Percentiles rank a stretch among this genome's conserved stretches.
These are phyloP conservation scores for Noctua fimbriata DNA, from an alignment of 2,888 invertebrate genomes.

Conservation along the genomic window DNA sequence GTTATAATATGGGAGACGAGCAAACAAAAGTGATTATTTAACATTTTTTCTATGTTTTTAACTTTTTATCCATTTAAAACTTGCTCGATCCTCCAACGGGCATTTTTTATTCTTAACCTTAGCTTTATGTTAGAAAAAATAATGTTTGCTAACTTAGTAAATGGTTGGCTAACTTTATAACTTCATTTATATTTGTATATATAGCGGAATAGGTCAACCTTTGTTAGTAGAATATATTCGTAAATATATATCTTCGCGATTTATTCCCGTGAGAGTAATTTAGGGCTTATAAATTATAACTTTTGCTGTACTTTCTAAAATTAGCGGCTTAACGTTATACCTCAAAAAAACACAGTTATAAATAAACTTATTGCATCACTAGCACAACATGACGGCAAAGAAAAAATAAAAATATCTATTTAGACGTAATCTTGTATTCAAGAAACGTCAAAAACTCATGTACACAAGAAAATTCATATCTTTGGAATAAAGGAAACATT, in stretches of 20 bases:
- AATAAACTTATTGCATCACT: not conserved
- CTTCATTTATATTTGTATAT: constrained; percentile 51
- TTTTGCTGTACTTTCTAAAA: constrained; percentile 15
- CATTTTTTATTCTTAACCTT: constrained; percentile 56
- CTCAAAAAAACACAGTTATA: not conserved
- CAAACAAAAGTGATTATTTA: constrained; percentile 21
- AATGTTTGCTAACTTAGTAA: constrained; percentile 29
- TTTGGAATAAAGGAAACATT: not conserved
- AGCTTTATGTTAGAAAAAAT: constrained; percentile 36
- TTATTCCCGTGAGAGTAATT: constrained; percentile 30
- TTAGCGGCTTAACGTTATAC: not conserved
- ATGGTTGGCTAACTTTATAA: constrained; percentile 31
- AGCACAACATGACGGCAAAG: not conserved
- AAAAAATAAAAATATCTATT: not conserved
- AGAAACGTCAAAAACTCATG: not conserved
- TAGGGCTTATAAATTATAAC: constrained; percentile 25
- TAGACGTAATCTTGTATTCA: not conserved
- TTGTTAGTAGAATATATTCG: constrained; percentile 36
- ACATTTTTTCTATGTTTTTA: constrained; percentile 6
- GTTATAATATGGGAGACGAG: constrained; percentile 32
- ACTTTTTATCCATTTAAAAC: constrained; percentile 22
- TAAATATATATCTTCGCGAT: constrained; percentile 31
- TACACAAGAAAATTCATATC: not conserved
- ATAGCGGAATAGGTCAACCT: constrained; percentile 51
- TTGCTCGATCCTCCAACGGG: constrained; percentile 56